Conservation (phyloP, 2,797 vertebrate genomes). For the Brachyrhaphis roseni region DNA sequence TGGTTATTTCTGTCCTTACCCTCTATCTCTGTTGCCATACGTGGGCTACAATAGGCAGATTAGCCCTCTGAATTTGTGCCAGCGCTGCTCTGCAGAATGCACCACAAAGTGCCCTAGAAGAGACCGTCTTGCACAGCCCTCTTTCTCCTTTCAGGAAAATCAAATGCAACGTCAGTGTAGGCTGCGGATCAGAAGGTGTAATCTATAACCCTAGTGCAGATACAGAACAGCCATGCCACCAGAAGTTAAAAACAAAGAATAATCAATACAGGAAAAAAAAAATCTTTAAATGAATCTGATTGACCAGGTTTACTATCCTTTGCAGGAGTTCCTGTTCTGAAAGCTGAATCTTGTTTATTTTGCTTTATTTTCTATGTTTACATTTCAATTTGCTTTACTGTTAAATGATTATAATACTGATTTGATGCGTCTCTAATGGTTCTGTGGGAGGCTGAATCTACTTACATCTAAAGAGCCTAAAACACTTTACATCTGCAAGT, state of each 20-base stretch:
- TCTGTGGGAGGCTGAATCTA: background rate
- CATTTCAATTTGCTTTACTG: background rate
- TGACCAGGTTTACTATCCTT: background rate
- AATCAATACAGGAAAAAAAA: background rate
- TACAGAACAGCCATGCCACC: background rate
- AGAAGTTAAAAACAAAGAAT: background rate
- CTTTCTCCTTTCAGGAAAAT: constrained; percentile 23
- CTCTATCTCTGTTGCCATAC: constrained; percentile 49
- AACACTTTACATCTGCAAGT: constrained; percentile 1
- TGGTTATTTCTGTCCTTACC: constrained; percentile 47
- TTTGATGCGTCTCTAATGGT: background rate
- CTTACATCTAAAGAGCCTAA: background rate
- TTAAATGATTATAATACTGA: background rate
- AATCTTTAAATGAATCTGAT: background rate
- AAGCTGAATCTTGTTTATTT: background rate
- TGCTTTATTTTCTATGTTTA: background rate
- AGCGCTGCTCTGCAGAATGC: constrained; percentile 37
- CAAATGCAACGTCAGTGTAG: background rate
- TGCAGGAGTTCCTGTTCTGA: constrained; percentile 14
- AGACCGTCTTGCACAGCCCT: constrained; percentile 6
- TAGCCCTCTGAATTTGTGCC: constrained; percentile 42
- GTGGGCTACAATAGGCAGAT: constrained; percentile 51
- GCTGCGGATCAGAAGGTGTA: background rate
- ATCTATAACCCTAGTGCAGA: background rate
- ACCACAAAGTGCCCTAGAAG: constrained; percentile 15